phyloP scores from a whole-genome alignment of 2,797 vertebrate genomes.

The Mormyrus proboscirostris region DNA sequence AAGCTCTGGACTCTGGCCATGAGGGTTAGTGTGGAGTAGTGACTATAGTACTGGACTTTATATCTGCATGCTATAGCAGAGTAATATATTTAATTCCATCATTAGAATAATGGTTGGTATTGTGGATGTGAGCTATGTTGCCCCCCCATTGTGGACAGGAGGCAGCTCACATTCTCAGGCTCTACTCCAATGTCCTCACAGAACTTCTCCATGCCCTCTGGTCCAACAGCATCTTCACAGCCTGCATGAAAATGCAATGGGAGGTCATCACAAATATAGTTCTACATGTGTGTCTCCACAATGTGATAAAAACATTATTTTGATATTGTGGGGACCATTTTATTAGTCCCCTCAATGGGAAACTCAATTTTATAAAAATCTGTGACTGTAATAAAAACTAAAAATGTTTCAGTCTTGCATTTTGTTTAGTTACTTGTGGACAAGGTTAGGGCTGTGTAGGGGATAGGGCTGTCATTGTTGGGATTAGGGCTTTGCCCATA shows the following conservation, averaged over 20 bases:
- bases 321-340: not conserved
- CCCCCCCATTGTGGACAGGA: not conserved
- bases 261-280: not conserved
- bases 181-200: constrained; percentile 99
- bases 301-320: not conserved
- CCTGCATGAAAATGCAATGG: constrained; percentile 56
- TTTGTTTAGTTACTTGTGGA: not conserved
- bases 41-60: not conserved
- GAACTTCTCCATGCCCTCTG: constrained; percentile 99
- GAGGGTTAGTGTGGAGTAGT: not conserved
- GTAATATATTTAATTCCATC: not conserved
- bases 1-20: not conserved
- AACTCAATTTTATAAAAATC: not conserved
- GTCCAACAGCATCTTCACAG: constrained; percentile 89
- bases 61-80: not conserved
- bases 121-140: not conserved
- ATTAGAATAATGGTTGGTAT: not conserved
- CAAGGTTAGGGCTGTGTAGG: not conserved
- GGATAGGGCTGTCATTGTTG: not conserved
- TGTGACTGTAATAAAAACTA: not conserved
- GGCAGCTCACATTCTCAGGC: constrained; percentile 87
- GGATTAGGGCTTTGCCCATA: not conserved
- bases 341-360: not conserved
- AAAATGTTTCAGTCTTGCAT: not conserved
- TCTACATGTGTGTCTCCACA: not conserved